Evolutionary conservation across 2,113 vertebrate genomes (phyloP), one percentile per base, ranked within the genome.

Genomic region (Pangasianodon hypophthalmus): DNA sequence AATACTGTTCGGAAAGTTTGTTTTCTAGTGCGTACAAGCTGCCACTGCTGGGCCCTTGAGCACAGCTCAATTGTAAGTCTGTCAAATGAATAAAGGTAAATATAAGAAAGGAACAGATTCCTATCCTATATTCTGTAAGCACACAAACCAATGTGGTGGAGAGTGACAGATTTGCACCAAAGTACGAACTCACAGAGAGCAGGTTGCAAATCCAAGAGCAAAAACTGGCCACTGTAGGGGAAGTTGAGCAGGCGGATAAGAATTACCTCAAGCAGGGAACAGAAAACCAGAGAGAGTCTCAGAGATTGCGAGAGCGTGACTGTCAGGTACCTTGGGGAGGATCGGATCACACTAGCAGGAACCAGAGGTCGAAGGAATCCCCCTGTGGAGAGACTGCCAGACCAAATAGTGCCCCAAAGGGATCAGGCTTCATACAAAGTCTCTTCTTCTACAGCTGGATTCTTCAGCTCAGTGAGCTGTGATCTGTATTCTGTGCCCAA

Each of bases 261-360:
- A 93, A 94, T 94, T 93, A 94, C 92, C 93, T 93, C 84, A 90
- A 87, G 90, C 92, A 92, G 82, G 75, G 92, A 92, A 93, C 91
- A 89, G 79, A 29, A 92, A 91, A 89, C 94, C 92, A 88, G 75
- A 82, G 88, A 48, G 85, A 86, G 90, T 92, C 52, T 75, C 54
- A 88, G 89, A 90, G 86, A 93, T 87, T 79, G 82, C 85, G 88
- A 26, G 77, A 84, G 92, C 79, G 90, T 92, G 92, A 94, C 91
- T 88, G 93, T 62, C 88, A 87, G 88, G 86, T 88, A 92, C 93
- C 91, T 87, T 48, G 90, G 89, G 92, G 88, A 80, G 87, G 88
- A 86, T 89, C 93, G 88, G 88, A 94, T 94, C 90, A 92, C 90
- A 82, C 92, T 56, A 5, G 75, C 85, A 87, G 85, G 44, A 90